A percentile compares a stretch with the other conserved stretches of the same genome.
phyloP scores from a whole-genome alignment of 2,113 vertebrate genomes.

The Silurus glanis region DNA sequence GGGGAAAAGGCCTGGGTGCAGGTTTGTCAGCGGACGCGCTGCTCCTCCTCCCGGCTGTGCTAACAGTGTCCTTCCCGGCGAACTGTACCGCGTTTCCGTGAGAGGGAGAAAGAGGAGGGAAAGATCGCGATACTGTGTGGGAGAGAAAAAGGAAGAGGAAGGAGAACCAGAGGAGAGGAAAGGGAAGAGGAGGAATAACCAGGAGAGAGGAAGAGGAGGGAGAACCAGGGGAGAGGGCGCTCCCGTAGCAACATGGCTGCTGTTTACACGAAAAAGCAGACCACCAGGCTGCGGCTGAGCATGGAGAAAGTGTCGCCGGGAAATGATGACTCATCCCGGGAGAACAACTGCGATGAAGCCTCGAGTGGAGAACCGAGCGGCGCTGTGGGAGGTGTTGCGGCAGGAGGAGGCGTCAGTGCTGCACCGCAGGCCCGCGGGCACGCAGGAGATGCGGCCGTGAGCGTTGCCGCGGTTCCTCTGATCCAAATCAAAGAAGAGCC shows the following conservation, averaged over 20 bases:
- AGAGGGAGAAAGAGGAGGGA: not conserved
- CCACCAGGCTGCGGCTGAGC: constrained; percentile 16
- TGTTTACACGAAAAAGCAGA: constrained; percentile 49
- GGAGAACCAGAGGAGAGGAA: no score
- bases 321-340: not conserved
- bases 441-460: constrained; percentile 25
- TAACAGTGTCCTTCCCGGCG: constrained; percentile 39
- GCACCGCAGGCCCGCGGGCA: constrained; percentile 34
- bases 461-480: constrained; percentile 11
- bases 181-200: not conserved
- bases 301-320: constrained; percentile 22
- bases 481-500: constrained; percentile 52
- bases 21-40: no score
- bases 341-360: not conserved
- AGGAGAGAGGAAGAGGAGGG: not conserved
- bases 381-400: constrained; percentile 7
- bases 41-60: constrained; percentile 2
- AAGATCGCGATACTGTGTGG: constrained; percentile 2
- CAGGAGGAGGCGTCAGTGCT: constrained; percentile 3
- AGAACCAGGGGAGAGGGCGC: not conserved
- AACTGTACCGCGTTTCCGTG: constrained; percentile 33
- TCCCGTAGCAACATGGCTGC: constrained; percentile 53
- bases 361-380: constrained; percentile 16
- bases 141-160: not conserved
- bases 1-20: not conserved